Evolutionary conservation across 53 echinoderm and acorn worm species (phyloP), one percentile per base, ranked within the genome.

Genomic region (Actinopyga echinites): DNA sequence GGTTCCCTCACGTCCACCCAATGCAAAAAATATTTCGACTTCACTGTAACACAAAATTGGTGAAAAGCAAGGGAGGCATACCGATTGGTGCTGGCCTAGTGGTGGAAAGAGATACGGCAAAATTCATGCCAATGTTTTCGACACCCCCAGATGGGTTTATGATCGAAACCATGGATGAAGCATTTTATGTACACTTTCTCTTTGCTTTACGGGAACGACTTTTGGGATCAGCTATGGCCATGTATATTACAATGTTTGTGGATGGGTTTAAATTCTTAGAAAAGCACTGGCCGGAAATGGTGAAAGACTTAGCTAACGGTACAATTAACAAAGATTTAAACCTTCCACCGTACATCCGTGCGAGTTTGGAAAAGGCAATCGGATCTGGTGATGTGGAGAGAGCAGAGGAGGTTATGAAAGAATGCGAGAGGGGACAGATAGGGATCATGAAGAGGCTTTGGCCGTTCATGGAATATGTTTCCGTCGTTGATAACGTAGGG

Each of bases 361-460:
- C 31, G 58, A 56, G 42, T 1, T 52, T 93, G 32, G 57, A 40
- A 15, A 24, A 15, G 9, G 82, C 49, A 44, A 37, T 87, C 6
- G 87, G 74, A 26, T 55, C 54, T 4, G 87, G 82, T 9, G 88
- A 93, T 62, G 42, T 32, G 23, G 85, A 65, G 40, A 65, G 93
- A 60, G 89, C 86, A 8, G 43, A 60, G 10, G 89, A 89, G 75
- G 65, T 94, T 1, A 64, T 83, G 37, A 64, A 35, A 74, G 90
- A 94, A 63, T 94, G 91, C 36, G 80, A 86, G 63, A 91, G 80
- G 82, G 94, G 94, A 8, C 91, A 91, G 25, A 83, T 65, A 2
- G 89, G 91, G 17, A 94, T 94, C 68, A 55, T 88, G 17, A 65
- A 65, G 61, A 79, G 93, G 36, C 85, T 93, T 26, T 93, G 93